A percentile compares a stretch with the other conserved stretches of the same genome.
Conservation (phyloP, 35 echinoderm and acorn worm genomes). For the Hemicentrotus pulcherrimus region DNA sequence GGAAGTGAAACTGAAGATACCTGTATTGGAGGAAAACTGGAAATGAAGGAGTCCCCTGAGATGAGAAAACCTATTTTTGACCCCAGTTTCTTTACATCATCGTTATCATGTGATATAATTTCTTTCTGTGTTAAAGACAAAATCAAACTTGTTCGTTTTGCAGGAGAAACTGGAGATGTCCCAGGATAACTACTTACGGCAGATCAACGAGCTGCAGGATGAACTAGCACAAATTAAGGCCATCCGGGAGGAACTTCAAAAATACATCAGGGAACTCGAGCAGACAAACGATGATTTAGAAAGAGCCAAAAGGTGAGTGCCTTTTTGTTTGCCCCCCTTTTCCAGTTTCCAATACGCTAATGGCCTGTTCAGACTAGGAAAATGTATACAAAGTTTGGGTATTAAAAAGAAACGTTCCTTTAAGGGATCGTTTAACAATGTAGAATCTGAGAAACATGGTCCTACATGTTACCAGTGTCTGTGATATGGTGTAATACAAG, state of each 20-base stretch:
- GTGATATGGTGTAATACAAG: too few relatives aligned
- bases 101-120: not conserved
- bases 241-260: constrained; percentile 91
- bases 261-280: constrained; percentile 97
- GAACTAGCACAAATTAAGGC: constrained; percentile 93
- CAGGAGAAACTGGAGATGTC: constrained; percentile 93
- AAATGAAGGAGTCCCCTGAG: not conserved
- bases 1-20: not conserved
- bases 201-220: constrained; percentile 95
- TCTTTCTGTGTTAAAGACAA: not conserved
- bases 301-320: constrained; percentile 89
- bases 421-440: too few relatives aligned
- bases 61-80: not conserved
- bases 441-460: too few relatives aligned
- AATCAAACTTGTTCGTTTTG: not conserved
- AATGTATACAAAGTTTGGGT: too few relatives aligned
- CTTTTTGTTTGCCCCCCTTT: not conserved
- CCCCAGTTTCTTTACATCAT: not conserved
- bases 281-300: constrained; percentile 97
- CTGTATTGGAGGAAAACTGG: not conserved
- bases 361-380: too few relatives aligned
- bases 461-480: too few relatives aligned
- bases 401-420: too few relatives aligned
- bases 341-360: too few relatives aligned
- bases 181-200: constrained; percentile 83